Evolutionary conservation across 2,888 invertebrate species (phyloP), one percentile per base, ranked within the genome.

Genomic region (Disparrhopalites patrizii): DNA sequence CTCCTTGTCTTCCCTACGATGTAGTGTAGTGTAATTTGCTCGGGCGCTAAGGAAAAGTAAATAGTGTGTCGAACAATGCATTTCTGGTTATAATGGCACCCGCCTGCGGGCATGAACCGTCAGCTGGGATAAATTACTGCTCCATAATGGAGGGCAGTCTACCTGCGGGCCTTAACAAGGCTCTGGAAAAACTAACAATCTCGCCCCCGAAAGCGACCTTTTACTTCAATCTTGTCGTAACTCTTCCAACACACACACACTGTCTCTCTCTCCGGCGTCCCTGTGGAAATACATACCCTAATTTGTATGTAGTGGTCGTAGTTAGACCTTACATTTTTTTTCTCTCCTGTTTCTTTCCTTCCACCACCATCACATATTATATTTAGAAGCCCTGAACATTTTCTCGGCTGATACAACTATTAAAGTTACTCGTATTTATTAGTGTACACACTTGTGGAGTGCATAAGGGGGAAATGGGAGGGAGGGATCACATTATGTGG

Each of bases 111-210:
- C 67, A 66, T 57, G 64, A 72, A 73, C 73, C 75, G 75, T 75
- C 75, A 75, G 70, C 72, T 75, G 75, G 73, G 65, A 75, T 73
- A 71, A 75, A 75, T 75, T 75, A 75, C 75, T 72, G 73, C 73
- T 71, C 73, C 71, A 73, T 75, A 75, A 75, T 73, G 69, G 73
- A 75, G 73, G 70, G 70, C 68, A 61, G 50, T 71, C 69, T 72
- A 75, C 73, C 75, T 75, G 71, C 70, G 71, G 72, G 70, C 70
- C 70, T 70, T 72, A 75, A 73, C 73, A 75, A 72, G n/a, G 73
- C 69, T 54, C 61, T 69, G 50, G 75, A 75, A 75, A 75, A 75
- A 75, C 75, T 75, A 75, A 75, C 75, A 75, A 73, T 73, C 75
- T 75, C 71, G 73, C 72, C 75, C 73, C 71, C 71, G 67, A 70